These are phyloP conservation scores for Sebastes glaucus DNA, from an alignment of 2,797 vertebrate species.

Conservation along the genomic window DNA sequence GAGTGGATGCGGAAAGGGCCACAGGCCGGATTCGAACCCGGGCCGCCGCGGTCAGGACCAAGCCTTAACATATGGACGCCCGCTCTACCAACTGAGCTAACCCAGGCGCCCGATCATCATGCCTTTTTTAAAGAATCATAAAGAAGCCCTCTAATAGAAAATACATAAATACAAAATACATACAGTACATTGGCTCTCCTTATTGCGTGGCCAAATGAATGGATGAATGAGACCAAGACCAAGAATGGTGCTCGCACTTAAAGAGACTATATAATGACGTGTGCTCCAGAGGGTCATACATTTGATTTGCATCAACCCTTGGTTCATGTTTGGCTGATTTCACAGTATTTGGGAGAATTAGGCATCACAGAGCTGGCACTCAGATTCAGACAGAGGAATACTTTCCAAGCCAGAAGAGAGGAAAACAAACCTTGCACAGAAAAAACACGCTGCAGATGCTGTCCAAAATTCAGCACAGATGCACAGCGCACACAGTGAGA, in stretches of 20 bases:
- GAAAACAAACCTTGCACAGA: conserved; percentile 60
- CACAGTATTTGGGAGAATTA: conserved; percentile 67
- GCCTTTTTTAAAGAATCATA: conserved; percentile 8
- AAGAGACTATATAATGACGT: conserved; percentile 28
- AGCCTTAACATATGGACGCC: too few relatives aligned
- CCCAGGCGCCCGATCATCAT: too few relatives aligned
- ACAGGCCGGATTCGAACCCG: too few relatives aligned
- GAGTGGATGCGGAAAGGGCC: too few relatives aligned
- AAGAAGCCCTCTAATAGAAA: neutral
- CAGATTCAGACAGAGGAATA: conserved; percentile 49
- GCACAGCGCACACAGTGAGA: conserved; percentile 50
- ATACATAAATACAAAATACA: neutral
- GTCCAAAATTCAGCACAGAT: conserved; percentile 64
- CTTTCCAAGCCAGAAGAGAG: conserved; percentile 55
- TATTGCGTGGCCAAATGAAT: neutral
- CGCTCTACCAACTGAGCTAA: too few relatives aligned
- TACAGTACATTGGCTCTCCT: neutral
- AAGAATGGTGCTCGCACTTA: neutral
- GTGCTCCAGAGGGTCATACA: conserved; percentile 28
- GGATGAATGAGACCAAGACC: neutral
- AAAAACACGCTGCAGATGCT: conserved; percentile 66
- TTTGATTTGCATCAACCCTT: conserved; percentile 50
- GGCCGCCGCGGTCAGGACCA: too few relatives aligned
- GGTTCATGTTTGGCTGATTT: conserved; percentile 64
- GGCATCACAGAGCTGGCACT: conserved; percentile 59